A percentile compares a stretch with the other conserved stretches of the same genome.
These are phyloP conservation scores for Piaya cayana DNA, from an alignment of 2,113 vertebrate genomes.

Conservation along the genomic window DNA sequence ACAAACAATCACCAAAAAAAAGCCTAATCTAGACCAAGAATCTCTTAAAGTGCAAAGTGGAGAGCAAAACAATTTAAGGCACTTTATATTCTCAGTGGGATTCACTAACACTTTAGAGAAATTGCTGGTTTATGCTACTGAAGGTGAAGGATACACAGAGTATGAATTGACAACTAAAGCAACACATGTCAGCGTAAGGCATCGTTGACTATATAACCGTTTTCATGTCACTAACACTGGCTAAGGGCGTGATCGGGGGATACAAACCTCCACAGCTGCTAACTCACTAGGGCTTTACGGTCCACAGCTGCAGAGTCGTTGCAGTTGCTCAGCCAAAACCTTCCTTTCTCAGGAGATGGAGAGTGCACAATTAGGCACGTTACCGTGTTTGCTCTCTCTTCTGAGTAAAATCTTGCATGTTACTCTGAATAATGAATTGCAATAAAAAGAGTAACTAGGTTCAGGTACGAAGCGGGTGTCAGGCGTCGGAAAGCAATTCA, in stretches of 20 bases:
- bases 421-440: neutral
- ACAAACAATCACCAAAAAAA: neutral
- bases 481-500: neutral
- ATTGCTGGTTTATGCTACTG: neutral
- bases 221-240: conserved; percentile 44
- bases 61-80: neutral
- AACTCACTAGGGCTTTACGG: conserved; percentile 42
- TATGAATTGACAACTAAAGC: neutral
- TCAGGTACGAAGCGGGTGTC: neutral
- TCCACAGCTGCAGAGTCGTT: conserved; percentile 18
- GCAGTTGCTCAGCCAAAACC: conserved; percentile 36
- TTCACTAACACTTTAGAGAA: neutral
- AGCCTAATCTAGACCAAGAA: neutral
- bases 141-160: neutral
- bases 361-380: neutral
- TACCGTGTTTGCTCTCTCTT: neutral
- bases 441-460: neutral
- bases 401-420: conserved; percentile 16
- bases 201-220: neutral
- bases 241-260: conserved; percentile 34
- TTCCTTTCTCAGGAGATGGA: conserved; percentile 45
- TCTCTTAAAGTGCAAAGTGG: neutral
- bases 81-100: neutral
- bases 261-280: conserved; percentile 43
- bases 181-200: neutral